Base-by-base conservation (phyloP, 2,888 invertebrate genomes). In the Xanthorhoe spadicearia region DNA sequence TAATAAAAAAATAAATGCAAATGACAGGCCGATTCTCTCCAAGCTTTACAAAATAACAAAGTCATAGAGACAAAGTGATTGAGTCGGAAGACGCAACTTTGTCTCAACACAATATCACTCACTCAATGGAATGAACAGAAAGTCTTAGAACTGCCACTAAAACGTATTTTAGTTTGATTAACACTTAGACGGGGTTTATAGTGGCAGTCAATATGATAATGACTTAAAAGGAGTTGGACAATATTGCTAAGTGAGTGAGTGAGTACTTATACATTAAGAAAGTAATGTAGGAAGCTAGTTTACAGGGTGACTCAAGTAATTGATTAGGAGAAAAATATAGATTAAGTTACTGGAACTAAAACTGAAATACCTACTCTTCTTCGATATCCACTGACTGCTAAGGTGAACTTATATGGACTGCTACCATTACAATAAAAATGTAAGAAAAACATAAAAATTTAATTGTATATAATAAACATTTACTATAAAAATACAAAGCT, bases 21-120 rank as follows among this genome's bases (percentile, higher is more conserved):
- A 23, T 23, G 1, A 66, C 64, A 48, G 53, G 62, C 77, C 81
- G 80, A 74, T 77, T 48, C 64, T 28, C 19, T 6, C 1, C n/a
- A 54, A 0, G 10, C 46, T 13, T 70, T 76, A 67, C 58, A 18
- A 70, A 74, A 77, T 74, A 76, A 76, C 67, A 67, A 38, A 70
- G 72, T 74, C 74, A 73, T 78, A 75, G 78, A 85, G 81, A 88
- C 87, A 88, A 88, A 88, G 86, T 88, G 84, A 89, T 89, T 87
- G 87, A 86, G 82, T 82, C 82, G 77, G 76, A 83, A 82, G 84
- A 81, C 81, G 83, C 84, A 86, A 90, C 85, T 86, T 87, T 84
- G 88, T 89, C 83, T 86, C 68, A 68, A 19, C 63, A 46, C 78
- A 75, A 72, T 76, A 68, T 77, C 79, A 83, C 82, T 84, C 83